Evolutionary conservation across 2,888 invertebrate genomes (phyloP).

Genomic region (Lingula anatina): DNA sequence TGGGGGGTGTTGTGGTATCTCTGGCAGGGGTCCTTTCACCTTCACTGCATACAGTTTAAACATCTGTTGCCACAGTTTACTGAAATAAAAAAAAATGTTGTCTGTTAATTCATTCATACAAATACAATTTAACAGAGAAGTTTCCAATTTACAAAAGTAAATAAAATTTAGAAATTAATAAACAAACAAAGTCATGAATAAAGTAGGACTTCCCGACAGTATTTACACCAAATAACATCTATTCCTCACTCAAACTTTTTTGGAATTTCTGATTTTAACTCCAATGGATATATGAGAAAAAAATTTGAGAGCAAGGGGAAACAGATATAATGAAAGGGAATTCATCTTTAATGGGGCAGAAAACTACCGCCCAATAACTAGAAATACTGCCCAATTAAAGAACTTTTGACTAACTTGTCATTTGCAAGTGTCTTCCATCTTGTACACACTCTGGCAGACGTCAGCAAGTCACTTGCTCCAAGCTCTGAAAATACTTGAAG

Average conservation of each 20-base stretch:
- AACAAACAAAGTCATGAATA: neutral
- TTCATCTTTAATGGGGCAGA: neutral
- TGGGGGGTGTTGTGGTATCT: neutral
- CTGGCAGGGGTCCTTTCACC: neutral
- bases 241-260: too few species aligned
- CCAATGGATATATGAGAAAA: too few species aligned
- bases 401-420: constrained; percentile 42
- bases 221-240: neutral
- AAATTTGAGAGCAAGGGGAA: too few species aligned
- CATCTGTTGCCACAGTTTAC: constrained; percentile 29
- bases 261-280: too few species aligned
- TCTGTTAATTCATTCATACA: neutral
- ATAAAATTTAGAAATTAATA: too few species aligned
- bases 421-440: constrained; percentile 29
- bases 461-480: constrained; percentile 23
- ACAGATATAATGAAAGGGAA: neutral
- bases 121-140: too few species aligned
- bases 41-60: constrained; percentile 1
- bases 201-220: neutral
- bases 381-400: neutral
- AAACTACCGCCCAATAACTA: too few species aligned
- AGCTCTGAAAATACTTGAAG: constrained; percentile 23
- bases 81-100: constrained; percentile 11
- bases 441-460: constrained; percentile 27
- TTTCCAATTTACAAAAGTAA: too few species aligned